phyloP scores from a whole-genome alignment of 2,113 vertebrate genomes.

The Acanthochromis polyacanthus region DNA sequence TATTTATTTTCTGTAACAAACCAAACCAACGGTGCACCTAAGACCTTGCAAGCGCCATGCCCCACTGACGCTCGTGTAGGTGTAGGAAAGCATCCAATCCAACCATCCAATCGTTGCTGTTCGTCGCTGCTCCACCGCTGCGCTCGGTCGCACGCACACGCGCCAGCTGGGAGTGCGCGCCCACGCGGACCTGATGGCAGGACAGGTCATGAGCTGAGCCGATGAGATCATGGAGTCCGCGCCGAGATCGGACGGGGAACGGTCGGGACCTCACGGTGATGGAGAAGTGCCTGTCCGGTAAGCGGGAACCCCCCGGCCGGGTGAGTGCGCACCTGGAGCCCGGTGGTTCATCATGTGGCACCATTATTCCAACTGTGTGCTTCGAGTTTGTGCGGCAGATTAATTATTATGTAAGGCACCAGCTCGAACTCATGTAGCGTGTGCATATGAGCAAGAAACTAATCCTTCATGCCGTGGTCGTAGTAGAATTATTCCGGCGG shows the following conservation, averaged over 20 bases:
- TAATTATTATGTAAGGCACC: conserved; percentile 81
- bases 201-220: conserved; percentile 74
- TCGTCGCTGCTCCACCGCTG: conserved; percentile 30
- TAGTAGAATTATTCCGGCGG: conserved; percentile 65
- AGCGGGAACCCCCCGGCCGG: not conserved
- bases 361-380: conserved; percentile 17
- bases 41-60: not conserved
- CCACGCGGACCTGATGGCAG: conserved; percentile 74
- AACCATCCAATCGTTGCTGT: conserved; percentile 39
- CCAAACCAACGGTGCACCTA: too few relatives aligned
- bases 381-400: conserved; percentile 64
- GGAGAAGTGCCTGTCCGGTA: conserved; percentile 67
- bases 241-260: conserved; percentile 60
- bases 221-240: conserved; percentile 76
- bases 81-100: not conserved
- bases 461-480: conserved; percentile 68
- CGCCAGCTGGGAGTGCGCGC: conserved; percentile 65
- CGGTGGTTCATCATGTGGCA: not conserved
- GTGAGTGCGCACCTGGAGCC: conserved; percentile 30
- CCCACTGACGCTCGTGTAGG: conserved; percentile 4
- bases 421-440: conserved; percentile 71
- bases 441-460: conserved; percentile 73
- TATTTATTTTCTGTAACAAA: not conserved
- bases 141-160: conserved; percentile 55
- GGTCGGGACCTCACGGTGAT: conserved; percentile 55